Percentiles rank a stretch among this genome's conserved stretches.
Conservation (phyloP, 2,888 invertebrate genomes). For the Drosophila paramelanica region DNA sequence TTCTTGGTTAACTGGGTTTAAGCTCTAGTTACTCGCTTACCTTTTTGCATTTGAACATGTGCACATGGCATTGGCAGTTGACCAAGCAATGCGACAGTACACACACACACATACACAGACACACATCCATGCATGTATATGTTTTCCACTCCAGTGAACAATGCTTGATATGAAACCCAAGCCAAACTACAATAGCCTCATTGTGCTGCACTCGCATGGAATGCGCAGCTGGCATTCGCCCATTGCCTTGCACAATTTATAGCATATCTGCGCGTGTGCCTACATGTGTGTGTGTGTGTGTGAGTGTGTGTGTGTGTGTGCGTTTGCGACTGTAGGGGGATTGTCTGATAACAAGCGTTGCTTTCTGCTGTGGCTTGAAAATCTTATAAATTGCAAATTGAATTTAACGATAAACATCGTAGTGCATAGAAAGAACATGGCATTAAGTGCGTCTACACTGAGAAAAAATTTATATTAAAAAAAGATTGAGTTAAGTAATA, state of each 20-base stretch:
- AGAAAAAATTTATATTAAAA: conserved; percentile 3
- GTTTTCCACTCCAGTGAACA: conserved; percentile 60
- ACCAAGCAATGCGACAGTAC: conserved; percentile 44
- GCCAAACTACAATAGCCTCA: conserved; percentile 27
- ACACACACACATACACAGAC: background rate
- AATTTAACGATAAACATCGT: conserved; percentile 76
- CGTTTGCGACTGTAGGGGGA: conserved; percentile 3
- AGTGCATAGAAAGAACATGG: conserved; percentile 11
- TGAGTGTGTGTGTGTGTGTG: conserved; percentile 5
- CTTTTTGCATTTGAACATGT: conserved; percentile 26
- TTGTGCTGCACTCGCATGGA: conserved; percentile 69
- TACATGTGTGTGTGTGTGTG: conserved; percentile 13
- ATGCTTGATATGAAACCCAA: conserved; percentile 38
- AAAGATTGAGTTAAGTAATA: no score
- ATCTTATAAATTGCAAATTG: conserved; percentile 79
- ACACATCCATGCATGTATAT: conserved; percentile 22
- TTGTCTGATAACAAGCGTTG: conserved; percentile 57
- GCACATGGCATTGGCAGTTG: conserved; percentile 56
- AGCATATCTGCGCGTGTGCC: conserved; percentile 40
- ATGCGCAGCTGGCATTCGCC: conserved; percentile 69
- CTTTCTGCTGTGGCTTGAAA: conserved; percentile 49
- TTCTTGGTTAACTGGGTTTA: conserved; percentile 22
- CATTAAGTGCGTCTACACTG: conserved; percentile 22
- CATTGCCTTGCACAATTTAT: conserved; percentile 66
- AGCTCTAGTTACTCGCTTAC: conserved; percentile 33